Percentiles rank a stretch among this genome's conserved stretches.
phyloP scores from a whole-genome alignment of 2,888 invertebrate genomes.

The Sinhomidia bicolor region DNA sequence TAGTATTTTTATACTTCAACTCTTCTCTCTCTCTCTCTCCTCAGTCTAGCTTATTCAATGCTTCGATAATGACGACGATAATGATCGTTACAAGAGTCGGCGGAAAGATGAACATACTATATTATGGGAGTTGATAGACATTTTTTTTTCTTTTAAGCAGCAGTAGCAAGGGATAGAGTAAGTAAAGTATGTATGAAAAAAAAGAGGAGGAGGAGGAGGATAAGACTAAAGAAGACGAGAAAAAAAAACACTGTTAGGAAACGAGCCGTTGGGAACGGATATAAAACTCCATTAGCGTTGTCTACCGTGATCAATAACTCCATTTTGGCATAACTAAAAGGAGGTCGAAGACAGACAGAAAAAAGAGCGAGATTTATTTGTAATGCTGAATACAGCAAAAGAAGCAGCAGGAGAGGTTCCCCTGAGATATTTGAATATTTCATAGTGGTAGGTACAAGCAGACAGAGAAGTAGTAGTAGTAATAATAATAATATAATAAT shows the following conservation, averaged over 20 bases:
- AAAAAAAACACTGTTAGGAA: conserved; percentile 39
- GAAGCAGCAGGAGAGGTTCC: conserved; percentile 30
- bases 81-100: conserved; percentile 56
- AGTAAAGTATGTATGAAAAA: neutral
- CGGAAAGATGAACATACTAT: conserved; percentile 44
- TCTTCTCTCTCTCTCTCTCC: too few relatives aligned
- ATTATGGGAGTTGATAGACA: conserved; percentile 53
- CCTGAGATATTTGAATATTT: conserved; percentile 62
- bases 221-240: conserved; percentile 40
- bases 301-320: conserved; percentile 68
- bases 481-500: too few relatives aligned
- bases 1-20: conserved; percentile 47
- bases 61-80: conserved; percentile 62
- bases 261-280: conserved; percentile 65
- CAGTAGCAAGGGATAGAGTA: conserved; percentile 1
- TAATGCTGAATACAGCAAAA: conserved; percentile 59
- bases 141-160: conserved; percentile 32
- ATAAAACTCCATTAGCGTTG: conserved; percentile 71
- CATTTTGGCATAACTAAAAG: conserved; percentile 57
- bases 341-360: conserved; percentile 47
- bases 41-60: neutral
- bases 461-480: neutral
- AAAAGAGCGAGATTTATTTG: conserved; percentile 61
- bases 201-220: conserved; percentile 8
- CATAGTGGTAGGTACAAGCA: conserved; percentile 1